Evolutionary conservation across 2,888 invertebrate genomes (phyloP), one percentile per base, ranked within the genome.

Genomic region (Agonopterix alstromeriana): DNA sequence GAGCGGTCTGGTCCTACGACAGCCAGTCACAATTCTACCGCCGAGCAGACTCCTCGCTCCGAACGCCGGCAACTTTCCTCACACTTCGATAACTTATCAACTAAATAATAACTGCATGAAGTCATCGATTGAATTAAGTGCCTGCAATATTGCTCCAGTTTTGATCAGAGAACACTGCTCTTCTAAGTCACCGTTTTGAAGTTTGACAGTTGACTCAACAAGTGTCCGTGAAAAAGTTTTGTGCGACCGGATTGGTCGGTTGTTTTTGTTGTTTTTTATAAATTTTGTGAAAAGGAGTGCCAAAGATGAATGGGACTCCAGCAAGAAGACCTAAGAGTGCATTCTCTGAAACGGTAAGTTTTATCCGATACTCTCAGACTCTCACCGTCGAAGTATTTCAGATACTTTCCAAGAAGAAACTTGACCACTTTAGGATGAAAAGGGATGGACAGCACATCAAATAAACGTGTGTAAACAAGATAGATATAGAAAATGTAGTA

Each of bases 301-400:
- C 66, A 77, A 78, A 70, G 10, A 88, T 88, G 87, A 88, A 87
- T 80, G 88, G 86, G 61, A 84, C 85, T 59, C 87, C 87, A 58
- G 68, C 82, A 49, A 78, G 88, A 62, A 82, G 82, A 65, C 84
- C 87, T 42, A 87, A 85, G 71, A 87, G 77, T 66, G 85, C 86
- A 60, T 88, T 87, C 68, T 86, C 84, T 57, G 88, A 87, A 67
- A 77, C 76, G 82, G 87, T 85, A 71, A 78, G 83, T 65, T 43
- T 45, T n/a, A 10, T 38, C 27, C 27, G 5, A 27, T 27, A 27
- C 27, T 27, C 27, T 27, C 27, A 27, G 5, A 27, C 27, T 27
- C 27, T 27, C 27, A 27, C 27, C 27, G 27, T 27, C 7, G 7
- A 27, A 27, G 7, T 7, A 27, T 27, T 27, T 27, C 27, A 27